Percentiles rank a stretch among this genome's conserved stretches.
These are phyloP conservation scores for Rhopalosiphum maidis DNA, from an alignment of 1,140 invertebrate species.

Conservation along the genomic window DNA sequence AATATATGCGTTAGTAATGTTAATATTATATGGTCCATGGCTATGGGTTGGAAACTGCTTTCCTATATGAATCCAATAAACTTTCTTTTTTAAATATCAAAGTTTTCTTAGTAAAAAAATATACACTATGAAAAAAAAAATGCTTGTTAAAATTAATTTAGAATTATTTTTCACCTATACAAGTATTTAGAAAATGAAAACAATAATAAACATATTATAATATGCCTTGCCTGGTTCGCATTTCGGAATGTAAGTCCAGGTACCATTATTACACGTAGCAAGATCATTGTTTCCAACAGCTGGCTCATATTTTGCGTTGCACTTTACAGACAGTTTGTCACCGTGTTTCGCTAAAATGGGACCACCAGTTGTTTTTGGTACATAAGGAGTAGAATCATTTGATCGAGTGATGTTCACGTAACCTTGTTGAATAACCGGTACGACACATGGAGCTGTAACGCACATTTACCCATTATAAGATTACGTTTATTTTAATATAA, in stretches of 20 bases:
- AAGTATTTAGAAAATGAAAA: background rate
- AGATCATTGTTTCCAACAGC: constrained; percentile 72
- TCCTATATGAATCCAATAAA: background rate
- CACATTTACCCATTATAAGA: background rate
- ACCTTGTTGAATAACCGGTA: constrained; percentile 87
- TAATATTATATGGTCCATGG: too few relatives aligned
- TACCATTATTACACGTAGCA: constrained; percentile 91
- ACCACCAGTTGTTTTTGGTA: constrained; percentile 59
- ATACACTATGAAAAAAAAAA: background rate
- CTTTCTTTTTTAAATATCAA: background rate
- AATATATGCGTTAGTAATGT: too few relatives aligned
- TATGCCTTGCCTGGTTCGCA: constrained; percentile 75
- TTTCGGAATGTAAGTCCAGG: constrained; percentile 91
- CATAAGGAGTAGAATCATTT: constrained; percentile 48
- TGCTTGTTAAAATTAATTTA: too few relatives aligned
- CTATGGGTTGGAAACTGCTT: too few relatives aligned
- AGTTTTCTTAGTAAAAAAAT: background rate
- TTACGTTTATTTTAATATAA: background rate
- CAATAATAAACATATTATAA: background rate
- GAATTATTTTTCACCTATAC: too few relatives aligned
- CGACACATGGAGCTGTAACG: constrained; percentile 82
- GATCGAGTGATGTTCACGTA: constrained; percentile 61
- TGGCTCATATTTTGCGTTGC: constrained; percentile 88
- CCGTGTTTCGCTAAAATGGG: constrained; percentile 79
- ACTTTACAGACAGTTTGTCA: constrained; percentile 82